Conservation (phyloP, 2,888 invertebrate genomes). For the Nycteola revayana region DNA sequence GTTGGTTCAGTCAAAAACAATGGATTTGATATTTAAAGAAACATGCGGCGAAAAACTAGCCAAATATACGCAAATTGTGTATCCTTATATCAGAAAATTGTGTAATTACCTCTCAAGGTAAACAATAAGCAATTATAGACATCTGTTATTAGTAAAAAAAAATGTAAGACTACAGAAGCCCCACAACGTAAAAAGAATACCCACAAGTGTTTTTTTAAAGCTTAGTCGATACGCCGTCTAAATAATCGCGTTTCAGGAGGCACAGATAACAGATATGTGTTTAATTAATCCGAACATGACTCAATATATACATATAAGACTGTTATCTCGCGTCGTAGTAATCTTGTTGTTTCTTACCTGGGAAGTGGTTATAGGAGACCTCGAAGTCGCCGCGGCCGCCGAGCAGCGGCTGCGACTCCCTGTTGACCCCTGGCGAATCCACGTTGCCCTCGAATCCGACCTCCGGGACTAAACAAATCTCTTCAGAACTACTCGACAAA, state of each 20-base stretch:
- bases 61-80: not conserved
- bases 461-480: slow-evolving; percentile 90
- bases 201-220: slow-evolving; percentile 36
- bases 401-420: slow-evolving; percentile 97
- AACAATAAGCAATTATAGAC: slow-evolving; percentile 36
- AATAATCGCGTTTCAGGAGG: slow-evolving; percentile 20
- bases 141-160: slow-evolving; percentile 28
- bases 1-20: slow-evolving; percentile 47
- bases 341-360: slow-evolving; percentile 81
- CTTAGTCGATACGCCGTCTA: slow-evolving; percentile 11
- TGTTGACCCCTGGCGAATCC: slow-evolving; percentile 91
- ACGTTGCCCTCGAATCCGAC: slow-evolving; percentile 91
- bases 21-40: not conserved
- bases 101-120: slow-evolving; percentile 40
- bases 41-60: not conserved
- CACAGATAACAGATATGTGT: slow-evolving; percentile 30
- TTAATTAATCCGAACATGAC: slow-evolving; percentile 35
- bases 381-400: slow-evolving; percentile 89
- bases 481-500: slow-evolving; percentile 83
- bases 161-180: slow-evolving; percentile 42
- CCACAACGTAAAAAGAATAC: slow-evolving; percentile 41
- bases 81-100: slow-evolving; percentile 1
- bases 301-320: slow-evolving; percentile 34
- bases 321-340: slow-evolving; percentile 8
- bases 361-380: slow-evolving; percentile 92